Evolutionary conservation across 2,113 vertebrate species (phyloP).

Genomic region (Callipepla californica): DNA sequence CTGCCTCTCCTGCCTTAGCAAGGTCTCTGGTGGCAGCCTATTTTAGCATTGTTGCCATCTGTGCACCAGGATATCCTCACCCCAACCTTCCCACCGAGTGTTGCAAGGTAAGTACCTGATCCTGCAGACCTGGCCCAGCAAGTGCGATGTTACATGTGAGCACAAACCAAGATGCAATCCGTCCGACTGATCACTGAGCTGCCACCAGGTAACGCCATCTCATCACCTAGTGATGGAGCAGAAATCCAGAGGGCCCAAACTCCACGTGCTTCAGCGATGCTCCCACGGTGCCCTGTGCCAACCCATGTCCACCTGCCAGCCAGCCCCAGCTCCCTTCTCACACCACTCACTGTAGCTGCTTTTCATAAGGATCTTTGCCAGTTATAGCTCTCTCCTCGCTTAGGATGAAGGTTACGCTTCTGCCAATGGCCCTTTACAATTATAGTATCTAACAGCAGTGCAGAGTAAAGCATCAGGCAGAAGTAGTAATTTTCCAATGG

Average conservation of each 20-base stretch:
- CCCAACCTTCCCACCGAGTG: not conserved
- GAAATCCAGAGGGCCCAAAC: not conserved
- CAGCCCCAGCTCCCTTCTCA: not conserved
- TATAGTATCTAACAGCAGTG: not conserved
- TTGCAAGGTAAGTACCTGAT: not conserved
- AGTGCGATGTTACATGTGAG: not conserved
- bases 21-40: not conserved
- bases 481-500: not conserved
- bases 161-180: not conserved
- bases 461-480: not conserved
- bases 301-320: not conserved
- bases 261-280: not conserved
- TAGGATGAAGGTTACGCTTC: not conserved
- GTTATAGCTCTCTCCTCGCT: not conserved
- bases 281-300: not conserved
- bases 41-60: not conserved
- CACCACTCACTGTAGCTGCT: not conserved
- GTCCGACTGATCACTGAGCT: not conserved
- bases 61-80: not conserved
- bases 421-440: not conserved
- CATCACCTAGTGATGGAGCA: not conserved
- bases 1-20: not conserved
- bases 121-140: not conserved
- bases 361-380: not conserved
- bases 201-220: not conserved